These are phyloP conservation scores for Eustalomyia histrio DNA, from an alignment of 2,888 invertebrate species.

Conservation along the genomic window DNA sequence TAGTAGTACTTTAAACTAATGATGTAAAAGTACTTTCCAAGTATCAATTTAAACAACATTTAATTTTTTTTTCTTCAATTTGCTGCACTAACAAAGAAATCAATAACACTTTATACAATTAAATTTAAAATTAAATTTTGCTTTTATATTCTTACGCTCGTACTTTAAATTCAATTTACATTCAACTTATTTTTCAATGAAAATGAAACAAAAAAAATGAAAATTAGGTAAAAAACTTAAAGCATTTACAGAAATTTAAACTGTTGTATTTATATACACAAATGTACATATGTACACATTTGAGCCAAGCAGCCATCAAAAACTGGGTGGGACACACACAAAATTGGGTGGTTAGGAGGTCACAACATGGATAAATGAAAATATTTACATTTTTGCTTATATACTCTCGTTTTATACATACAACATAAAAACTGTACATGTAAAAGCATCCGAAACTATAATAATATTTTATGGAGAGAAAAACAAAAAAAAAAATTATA, in stretches of 20 bases:
- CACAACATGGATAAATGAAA: background rate
- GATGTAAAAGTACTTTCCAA: no score
- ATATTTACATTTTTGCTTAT: constrained; percentile 7
- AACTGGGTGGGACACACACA: constrained; percentile 63
- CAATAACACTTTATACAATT: background rate
- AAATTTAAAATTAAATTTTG: background rate
- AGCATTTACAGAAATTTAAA: constrained; percentile 50
- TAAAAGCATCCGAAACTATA: constrained; percentile 50
- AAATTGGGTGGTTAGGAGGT: constrained; percentile 48
- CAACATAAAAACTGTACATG: constrained; percentile 33
- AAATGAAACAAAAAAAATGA: constrained; percentile 22
- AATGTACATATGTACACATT: constrained; percentile 20
- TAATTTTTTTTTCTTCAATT: no score
- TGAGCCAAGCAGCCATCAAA: constrained; percentile 52
- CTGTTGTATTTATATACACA: background rate
- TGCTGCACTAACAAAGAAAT: background rate
- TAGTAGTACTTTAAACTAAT: no score
- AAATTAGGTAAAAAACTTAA: constrained; percentile 61
- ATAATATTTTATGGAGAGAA: constrained; percentile 17
- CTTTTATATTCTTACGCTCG: background rate
- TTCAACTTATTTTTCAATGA: constrained; percentile 43
- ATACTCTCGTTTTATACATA: background rate
- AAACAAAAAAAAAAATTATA: background rate
- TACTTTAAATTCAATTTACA: constrained; percentile 47
- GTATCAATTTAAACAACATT: no score